These are phyloP conservation scores for Streptopelia turtur DNA, from an alignment of 2,797 vertebrate species.

Conservation along the genomic window DNA sequence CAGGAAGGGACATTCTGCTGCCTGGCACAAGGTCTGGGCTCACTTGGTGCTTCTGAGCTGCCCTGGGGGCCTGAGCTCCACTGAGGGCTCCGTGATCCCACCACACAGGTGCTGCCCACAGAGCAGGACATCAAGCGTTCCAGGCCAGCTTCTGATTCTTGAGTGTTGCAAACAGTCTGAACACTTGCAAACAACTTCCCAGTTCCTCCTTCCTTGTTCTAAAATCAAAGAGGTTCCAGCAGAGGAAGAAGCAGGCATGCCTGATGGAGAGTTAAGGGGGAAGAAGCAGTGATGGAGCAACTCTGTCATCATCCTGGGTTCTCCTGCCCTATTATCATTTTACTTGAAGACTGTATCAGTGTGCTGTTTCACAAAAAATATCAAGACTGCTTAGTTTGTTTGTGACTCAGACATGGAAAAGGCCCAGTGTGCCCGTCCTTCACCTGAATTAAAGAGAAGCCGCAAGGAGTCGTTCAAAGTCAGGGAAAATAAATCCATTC, in stretches of 20 bases:
- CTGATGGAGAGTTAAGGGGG: neutral
- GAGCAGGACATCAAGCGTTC: neutral
- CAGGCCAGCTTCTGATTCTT: neutral
- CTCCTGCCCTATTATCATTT: neutral
- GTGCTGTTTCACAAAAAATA: neutral
- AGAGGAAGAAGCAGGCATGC: neutral
- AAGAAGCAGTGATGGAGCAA: neutral
- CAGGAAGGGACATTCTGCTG: neutral
- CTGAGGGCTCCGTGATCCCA: neutral
- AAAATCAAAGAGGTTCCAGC: neutral
- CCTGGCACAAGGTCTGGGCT: accelerated
- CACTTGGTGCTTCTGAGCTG: neutral
- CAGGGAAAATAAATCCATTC: neutral
- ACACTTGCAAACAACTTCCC: neutral
- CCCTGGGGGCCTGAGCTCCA: neutral
- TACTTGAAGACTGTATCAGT: neutral
- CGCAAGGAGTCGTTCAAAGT: neutral
- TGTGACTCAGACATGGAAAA: neutral
- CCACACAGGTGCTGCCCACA: neutral
- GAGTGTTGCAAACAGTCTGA: neutral
- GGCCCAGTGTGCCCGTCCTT: neutral
- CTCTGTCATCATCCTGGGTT: neutral
- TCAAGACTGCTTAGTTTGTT: neutral
- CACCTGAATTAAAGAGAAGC: neutral
- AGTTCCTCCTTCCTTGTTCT: neutral